phyloP scores from a whole-genome alignment of 2,888 invertebrate genomes.

The Hetaerina titia region DNA sequence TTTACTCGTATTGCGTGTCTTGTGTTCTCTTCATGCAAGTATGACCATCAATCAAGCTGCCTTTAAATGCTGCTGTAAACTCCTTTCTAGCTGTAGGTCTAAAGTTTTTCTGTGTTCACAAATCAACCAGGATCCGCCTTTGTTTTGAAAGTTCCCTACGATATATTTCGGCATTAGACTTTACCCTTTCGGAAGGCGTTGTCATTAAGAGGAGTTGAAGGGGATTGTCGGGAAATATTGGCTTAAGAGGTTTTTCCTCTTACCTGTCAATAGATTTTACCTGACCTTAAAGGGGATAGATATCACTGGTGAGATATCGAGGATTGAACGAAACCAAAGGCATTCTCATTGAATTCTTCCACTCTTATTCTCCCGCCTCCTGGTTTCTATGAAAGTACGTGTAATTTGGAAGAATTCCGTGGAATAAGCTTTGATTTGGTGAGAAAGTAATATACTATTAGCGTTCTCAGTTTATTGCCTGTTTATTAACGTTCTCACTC shows the following conservation, averaged over 20 bases:
- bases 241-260: constrained; percentile 26
- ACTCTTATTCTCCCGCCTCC: too few relatives aligned
- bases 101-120: background rate
- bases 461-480: too few relatives aligned
- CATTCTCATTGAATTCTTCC: background rate
- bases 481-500: too few relatives aligned
- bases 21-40: too few relatives aligned
- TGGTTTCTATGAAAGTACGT: too few relatives aligned
- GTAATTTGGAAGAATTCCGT: too few relatives aligned
- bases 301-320: background rate
- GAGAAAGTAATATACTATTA: too few relatives aligned
- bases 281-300: background rate
- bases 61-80: background rate
- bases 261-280: constrained; percentile 7
- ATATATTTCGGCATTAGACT: constrained; percentile 7
- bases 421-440: too few relatives aligned
- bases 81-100: background rate
- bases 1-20: too few relatives aligned
- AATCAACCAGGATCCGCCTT: background rate
- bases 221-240: background rate
- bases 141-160: background rate
- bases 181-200: background rate
- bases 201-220: constrained; percentile 15
- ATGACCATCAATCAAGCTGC: too few relatives aligned
- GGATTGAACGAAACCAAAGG: background rate